Evolutionary conservation across 2,888 invertebrate genomes (phyloP), one percentile per base, ranked within the genome.

Genomic region (Metopia argyrocephala): DNA sequence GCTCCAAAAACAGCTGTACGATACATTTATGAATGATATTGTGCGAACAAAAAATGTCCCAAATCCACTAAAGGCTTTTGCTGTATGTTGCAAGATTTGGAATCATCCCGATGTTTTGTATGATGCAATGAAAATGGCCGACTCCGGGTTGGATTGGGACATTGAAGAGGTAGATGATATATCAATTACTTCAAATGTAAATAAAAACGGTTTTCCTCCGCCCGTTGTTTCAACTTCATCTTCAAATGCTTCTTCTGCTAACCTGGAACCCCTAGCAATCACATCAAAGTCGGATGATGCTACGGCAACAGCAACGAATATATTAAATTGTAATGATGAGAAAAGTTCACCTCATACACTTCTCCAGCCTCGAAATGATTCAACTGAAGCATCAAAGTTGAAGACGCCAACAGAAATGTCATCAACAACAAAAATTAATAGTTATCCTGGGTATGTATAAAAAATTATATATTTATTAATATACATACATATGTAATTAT

Each of bases 11-110:
- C 94, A 95, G 86, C 91, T 99, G 2, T 99, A 99, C 87, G 95
- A 96, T 84, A 94, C 95, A 9, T 98, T 98, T 87, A 98, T 98
- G 96, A 96, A 96, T 89, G 96, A 96, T 89, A 96, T 97, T 1
- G 96, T 97, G 0, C 92, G 96, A 25, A 94, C 94, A 20, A 95
- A 96, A 65, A 94, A 95, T 15, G 96, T 96, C 71, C 96, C 97
- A 28, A 99, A 99, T 92, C 98, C 99, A 0, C 92, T 99, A 74
- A 98, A 98, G 91, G 98, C 99, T 2, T 99, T 99, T 90, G 97
- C 99, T 21, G 98, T 99, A 75, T 99, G 99, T 89, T 98, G 98
- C 89, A 99, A 99, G 93, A 97, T 97, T 85, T 97, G 97, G 97
- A 97, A 97, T 89, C 97, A 97, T 91, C 97, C 97, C 0, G 97